Evolutionary conservation across 2,797 vertebrate species (phyloP), one percentile per base, ranked within the genome.

Genomic region (Mormyrus hasselquistii): DNA sequence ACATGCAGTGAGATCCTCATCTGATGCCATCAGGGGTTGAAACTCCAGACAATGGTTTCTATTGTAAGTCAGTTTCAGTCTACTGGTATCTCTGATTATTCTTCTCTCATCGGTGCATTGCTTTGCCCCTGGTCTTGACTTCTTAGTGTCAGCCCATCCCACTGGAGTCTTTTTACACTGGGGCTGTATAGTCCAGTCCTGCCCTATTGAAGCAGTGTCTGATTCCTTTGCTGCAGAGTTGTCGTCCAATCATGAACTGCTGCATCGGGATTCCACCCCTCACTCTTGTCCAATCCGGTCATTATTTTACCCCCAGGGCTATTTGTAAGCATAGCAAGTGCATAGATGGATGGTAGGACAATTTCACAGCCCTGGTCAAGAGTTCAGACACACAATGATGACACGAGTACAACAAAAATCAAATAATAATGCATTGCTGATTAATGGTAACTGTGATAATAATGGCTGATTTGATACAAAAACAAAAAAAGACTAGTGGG

Each of bases 381-480:
- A 49, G 88, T 53, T 62, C 86, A 91, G 85, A 90, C 86, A 90
- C 62, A 88, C 52, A 84, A n/a, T 86, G 89, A 88, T 89, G 89
- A 89, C 91, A 89, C 12, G 86, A 88, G 44, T 65, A 88, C 57
- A 53, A 85, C 47, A 88, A 55, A 91, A 90, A 91, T 88, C 91
- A 88, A 89, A 91, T 92, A 89, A 82, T 73, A 83, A 82, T 79
- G 34, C 86, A 83, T 93, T 91, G 79, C 92, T 87, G 91, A 91
- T 90, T 92, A 90, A 90, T 69, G 87, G 86, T 87, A 89, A 62
- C 79, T 19, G 41, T 85, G 92, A 89, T 82, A 92, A n/a, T 89
- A 92, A 88, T 88, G 9, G 89, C 88, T 85, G 91, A 38, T 16
- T 84, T 84, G 29, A 76, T 41, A 22, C 55, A 29, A 57, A 25